phyloP scores from a whole-genome alignment of 2,113 vertebrate genomes.

The Ardeotis arabs region DNA sequence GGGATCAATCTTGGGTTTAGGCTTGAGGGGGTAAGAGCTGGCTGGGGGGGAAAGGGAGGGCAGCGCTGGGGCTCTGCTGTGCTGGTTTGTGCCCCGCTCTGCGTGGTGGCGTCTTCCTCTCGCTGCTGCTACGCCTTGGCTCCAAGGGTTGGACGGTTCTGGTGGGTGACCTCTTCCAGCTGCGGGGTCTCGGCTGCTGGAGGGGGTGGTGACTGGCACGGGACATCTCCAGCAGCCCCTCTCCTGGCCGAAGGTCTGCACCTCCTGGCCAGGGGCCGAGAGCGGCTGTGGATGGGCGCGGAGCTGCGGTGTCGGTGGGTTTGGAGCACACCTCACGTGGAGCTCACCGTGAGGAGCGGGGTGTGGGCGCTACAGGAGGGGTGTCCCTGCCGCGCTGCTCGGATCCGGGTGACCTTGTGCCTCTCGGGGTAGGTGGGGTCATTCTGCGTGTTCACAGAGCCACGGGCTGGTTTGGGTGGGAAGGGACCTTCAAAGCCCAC shows the following conservation, averaged over 20 bases:
- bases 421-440: too few relatives aligned
- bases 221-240: background rate
- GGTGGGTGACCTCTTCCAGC: background rate
- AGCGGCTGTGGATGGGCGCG: too few relatives aligned
- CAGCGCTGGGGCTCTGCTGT: background rate
- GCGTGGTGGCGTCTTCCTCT: background rate
- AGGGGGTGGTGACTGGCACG: too few relatives aligned
- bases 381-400: too few relatives aligned
- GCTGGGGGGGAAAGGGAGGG: background rate
- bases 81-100: background rate
- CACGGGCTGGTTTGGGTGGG: too few relatives aligned
- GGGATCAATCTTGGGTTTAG: background rate
- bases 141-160: background rate
- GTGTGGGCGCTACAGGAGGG: background rate
- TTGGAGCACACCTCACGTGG: fast-evolving
- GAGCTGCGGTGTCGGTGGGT: too few relatives aligned
- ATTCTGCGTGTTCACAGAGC: too few relatives aligned
- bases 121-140: background rate
- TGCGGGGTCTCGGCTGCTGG: background rate
- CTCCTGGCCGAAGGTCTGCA: background rate
- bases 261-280: background rate
- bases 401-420: too few relatives aligned
- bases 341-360: background rate
- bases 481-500: too few relatives aligned
- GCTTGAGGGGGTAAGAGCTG: background rate